Evolutionary conservation across 2,888 invertebrate species (phyloP).

Genomic region (Conchocele bisecta): DNA sequence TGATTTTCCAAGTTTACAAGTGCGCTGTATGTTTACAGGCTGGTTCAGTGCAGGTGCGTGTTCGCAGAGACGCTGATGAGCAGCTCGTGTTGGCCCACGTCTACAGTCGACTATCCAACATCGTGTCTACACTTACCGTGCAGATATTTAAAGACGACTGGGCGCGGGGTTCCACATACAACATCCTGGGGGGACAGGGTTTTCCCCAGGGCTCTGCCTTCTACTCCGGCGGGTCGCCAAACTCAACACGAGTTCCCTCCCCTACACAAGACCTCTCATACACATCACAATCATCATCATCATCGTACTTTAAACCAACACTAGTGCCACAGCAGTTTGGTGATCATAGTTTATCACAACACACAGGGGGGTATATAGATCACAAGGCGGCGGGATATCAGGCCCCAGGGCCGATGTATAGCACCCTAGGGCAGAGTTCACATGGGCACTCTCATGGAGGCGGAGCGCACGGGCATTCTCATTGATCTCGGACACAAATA

Average conservation of each 20-base stretch:
- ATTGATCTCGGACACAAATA: no score
- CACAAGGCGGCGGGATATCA: no score
- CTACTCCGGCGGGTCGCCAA: constrained; percentile 29
- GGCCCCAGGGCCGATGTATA: no score
- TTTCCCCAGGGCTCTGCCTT: constrained; percentile 47
- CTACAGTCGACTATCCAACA: constrained; percentile 85
- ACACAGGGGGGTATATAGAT: no score
- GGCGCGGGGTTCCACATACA: constrained; percentile 78
- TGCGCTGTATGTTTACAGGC: constrained; percentile 80
- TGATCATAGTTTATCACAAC: constrained; percentile 11
- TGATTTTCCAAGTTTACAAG: no score
- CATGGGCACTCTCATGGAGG: constrained; percentile 44
- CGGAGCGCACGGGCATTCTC: constrained; percentile 38
- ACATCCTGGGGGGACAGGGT: constrained; percentile 63
- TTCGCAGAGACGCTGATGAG: constrained; percentile 86
- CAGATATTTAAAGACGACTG: constrained; percentile 85
- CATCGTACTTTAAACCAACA: constrained; percentile 26
- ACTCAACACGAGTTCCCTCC: constrained; percentile 56
- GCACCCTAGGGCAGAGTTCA: no score
- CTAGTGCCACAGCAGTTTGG: constrained; percentile 34
- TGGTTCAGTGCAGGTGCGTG: constrained; percentile 86
- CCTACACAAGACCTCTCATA: constrained; percentile 58
- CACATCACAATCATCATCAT: constrained; percentile 12
- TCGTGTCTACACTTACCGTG: constrained; percentile 85
- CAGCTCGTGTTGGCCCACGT: constrained; percentile 86